Percentiles rank a stretch among this genome's conserved stretches.
These are phyloP conservation scores for Argyrosomus regius DNA, from an alignment of 2,797 vertebrate genomes.

Conservation along the genomic window DNA sequence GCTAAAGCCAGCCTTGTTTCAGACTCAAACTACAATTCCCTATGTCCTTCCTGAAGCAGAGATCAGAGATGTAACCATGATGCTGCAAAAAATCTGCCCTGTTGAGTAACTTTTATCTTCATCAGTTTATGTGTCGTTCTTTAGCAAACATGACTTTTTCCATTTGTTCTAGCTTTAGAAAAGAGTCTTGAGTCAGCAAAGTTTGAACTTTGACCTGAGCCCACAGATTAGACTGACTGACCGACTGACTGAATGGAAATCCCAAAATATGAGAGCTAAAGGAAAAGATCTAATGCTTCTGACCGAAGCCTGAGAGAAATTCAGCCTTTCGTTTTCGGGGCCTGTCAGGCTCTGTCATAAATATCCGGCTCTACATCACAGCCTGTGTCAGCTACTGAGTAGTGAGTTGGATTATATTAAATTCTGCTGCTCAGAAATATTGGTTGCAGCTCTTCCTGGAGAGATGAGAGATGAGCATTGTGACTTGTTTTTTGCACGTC, in stretches of 20 bases:
- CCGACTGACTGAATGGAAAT: not conserved
- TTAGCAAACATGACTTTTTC: not conserved
- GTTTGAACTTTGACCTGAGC: slow-evolving; percentile 2
- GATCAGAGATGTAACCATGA: slow-evolving; percentile 35
- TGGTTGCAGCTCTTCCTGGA: slow-evolving; percentile 24
- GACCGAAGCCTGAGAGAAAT: slow-evolving; percentile 36
- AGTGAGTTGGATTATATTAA: slow-evolving; percentile 49
- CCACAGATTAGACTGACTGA: not conserved
- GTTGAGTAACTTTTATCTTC: slow-evolving; percentile 14
- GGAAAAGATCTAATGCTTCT: slow-evolving; percentile 21
- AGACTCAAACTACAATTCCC: slow-evolving; percentile 9
- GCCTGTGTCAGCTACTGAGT: slow-evolving; percentile 45
- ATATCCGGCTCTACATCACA: slow-evolving; percentile 59
- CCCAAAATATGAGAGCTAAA: slow-evolving; percentile 7
- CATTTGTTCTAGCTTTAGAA: not conserved
- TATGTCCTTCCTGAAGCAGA: not conserved
- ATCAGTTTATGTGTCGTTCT: not conserved
- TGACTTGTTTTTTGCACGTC: slow-evolving; percentile 44
- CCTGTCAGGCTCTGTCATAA: slow-evolving; percentile 52
- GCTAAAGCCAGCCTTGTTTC: slow-evolving; percentile 5
- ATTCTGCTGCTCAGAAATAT: slow-evolving; percentile 41
- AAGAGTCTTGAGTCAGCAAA: not conserved
- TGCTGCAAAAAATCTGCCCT: slow-evolving; percentile 28
- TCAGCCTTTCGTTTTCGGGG: slow-evolving; percentile 13
- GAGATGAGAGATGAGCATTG: slow-evolving; percentile 29